These are phyloP conservation scores for Neuroscelio doddi DNA, from an alignment of 2,888 invertebrate species.

Conservation along the genomic window DNA sequence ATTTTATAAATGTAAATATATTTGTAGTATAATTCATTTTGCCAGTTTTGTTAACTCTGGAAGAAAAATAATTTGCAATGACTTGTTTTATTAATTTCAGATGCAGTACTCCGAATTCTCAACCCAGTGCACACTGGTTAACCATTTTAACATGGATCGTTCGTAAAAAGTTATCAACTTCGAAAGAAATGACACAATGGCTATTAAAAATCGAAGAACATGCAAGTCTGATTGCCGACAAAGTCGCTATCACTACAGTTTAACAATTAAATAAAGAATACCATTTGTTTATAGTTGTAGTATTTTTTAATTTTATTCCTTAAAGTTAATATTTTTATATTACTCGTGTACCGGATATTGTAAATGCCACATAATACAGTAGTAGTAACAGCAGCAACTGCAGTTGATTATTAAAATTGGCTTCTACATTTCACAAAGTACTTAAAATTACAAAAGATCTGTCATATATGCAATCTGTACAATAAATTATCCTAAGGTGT, in stretches of 20 bases:
- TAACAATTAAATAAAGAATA: conserved; percentile 7
- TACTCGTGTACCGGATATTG: background rate
- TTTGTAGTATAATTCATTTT: conserved; percentile 4
- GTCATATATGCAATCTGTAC: background rate
- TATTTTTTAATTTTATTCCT: background rate
- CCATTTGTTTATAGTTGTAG: conserved; percentile 2
- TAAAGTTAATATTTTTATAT: background rate
- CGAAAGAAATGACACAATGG: conserved; percentile 62
- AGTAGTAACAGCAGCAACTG: too few species aligned
- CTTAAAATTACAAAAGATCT: background rate
- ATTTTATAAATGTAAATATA: background rate
- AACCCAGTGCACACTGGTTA: conserved; percentile 58
- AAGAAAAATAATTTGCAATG: background rate
- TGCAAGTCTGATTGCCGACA: conserved; percentile 42
- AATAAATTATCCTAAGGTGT: conserved; percentile 6
- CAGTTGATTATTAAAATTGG: background rate
- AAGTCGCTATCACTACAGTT: conserved; percentile 5
- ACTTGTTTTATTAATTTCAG: conserved; percentile 43
- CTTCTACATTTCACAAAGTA: background rate
- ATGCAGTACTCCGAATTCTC: conserved; percentile 35
- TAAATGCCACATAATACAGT: too few species aligned
- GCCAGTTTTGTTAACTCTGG: too few species aligned
- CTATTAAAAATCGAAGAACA: conserved; percentile 56
- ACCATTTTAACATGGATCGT: conserved; percentile 55
- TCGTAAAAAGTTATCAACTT: conserved; percentile 50